phyloP scores from a whole-genome alignment of 2,888 invertebrate genomes.

The Pandemis cinnamomeana region DNA sequence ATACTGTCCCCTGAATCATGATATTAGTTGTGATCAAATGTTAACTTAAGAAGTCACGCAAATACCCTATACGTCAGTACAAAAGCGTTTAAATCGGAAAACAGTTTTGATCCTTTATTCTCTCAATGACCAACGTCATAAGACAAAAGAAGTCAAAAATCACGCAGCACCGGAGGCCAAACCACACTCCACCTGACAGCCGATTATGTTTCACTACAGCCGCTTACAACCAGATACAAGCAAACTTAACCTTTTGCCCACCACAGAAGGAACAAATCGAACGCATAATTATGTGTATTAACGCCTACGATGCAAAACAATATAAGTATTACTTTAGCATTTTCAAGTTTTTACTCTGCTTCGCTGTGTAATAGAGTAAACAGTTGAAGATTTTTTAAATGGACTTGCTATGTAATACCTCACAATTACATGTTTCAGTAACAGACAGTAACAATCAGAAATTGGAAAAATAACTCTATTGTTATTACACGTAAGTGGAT shows the following conservation, averaged over 20 bases:
- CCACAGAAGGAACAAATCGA: constrained; percentile 36
- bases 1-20: too few relatives aligned
- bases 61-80: neutral
- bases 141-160: constrained; percentile 73
- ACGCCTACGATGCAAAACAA: neutral
- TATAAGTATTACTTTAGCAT: neutral
- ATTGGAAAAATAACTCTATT: neutral
- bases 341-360: neutral
- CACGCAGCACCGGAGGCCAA: constrained; percentile 67
- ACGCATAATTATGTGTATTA: neutral
- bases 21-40: too few relatives aligned
- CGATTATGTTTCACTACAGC: constrained; percentile 46
- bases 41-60: neutral
- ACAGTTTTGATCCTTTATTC: constrained; percentile 37
- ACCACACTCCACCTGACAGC: constrained; percentile 48
- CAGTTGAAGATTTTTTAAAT: neutral
- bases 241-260: constrained; percentile 33
- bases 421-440: neutral
- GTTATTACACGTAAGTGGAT: neutral
- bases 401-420: neutral
- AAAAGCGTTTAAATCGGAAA: constrained; percentile 2
- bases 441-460: neutral
- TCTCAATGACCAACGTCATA: constrained; percentile 45
- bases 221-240: constrained; percentile 6
- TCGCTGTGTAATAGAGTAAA: neutral